A percentile compares a stretch with the other conserved stretches of the same genome.
Evolutionary conservation across 1,140 invertebrate species (phyloP).

Genomic region (Kradibia gibbosae): DNA sequence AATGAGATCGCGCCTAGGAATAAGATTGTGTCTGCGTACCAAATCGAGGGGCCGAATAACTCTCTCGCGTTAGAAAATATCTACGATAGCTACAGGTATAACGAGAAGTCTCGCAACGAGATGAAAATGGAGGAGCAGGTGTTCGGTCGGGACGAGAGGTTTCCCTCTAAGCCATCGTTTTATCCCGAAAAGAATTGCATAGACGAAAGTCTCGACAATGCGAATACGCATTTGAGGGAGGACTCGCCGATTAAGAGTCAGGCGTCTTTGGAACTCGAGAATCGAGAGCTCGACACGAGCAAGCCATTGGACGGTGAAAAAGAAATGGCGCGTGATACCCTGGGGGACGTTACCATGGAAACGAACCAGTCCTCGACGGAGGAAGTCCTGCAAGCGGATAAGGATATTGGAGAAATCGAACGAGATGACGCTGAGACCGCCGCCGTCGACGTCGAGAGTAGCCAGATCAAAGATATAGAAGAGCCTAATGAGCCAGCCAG

Average conservation of each 20-base stretch:
- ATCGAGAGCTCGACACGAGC: conserved; percentile 25
- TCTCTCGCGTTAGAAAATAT: conserved; percentile 36
- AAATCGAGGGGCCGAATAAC: conserved; percentile 40
- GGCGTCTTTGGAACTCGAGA: conserved; percentile 11
- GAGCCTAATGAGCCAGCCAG: conserved; percentile 36
- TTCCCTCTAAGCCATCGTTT: neutral
- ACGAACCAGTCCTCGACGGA: neutral
- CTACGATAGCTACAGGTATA: conserved; percentile 21
- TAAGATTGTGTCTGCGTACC: conserved; percentile 35
- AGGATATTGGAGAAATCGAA: neutral
- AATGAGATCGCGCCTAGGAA: conserved; percentile 33
- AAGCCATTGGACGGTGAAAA: conserved; percentile 22
- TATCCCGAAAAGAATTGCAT: conserved; percentile 33
- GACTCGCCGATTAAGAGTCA: conserved; percentile 13
- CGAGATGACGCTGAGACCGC: neutral
- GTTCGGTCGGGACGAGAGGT: conserved; percentile 12
- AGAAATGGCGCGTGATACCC: neutral
- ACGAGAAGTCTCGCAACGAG: conserved; percentile 16
- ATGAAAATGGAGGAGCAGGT: neutral
- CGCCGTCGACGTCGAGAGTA: neutral
- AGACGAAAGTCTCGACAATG: neutral
- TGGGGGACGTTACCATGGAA: neutral
- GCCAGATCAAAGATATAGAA: neutral
- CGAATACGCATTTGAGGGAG: conserved; percentile 14
- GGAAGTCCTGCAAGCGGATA: neutral